Evolutionary conservation across 2,888 invertebrate species (phyloP), one percentile per base, ranked within the genome.

Genomic region (Priocnemis perturbator): DNA sequence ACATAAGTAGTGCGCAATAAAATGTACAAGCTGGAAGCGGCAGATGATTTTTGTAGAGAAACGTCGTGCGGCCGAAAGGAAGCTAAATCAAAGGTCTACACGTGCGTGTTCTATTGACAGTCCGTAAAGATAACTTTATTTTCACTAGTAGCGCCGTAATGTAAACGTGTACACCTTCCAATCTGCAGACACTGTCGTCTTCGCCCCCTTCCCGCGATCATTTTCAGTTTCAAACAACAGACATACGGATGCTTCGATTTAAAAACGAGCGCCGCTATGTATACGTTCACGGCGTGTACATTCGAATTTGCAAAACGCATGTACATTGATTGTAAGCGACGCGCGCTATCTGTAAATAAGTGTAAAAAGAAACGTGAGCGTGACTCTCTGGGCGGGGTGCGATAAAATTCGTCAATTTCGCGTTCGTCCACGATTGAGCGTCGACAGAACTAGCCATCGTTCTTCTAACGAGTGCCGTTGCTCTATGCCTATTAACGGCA

Each of bases 321-420:
- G 26, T 26, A 26, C 26, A 26, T 26, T 26, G 7, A 26, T 20
- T 48, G 19, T 21, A 45, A 56, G 23, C 11, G 21, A 17, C 48
- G 23, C 14, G 37, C 37, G 26, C n/a, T n/a, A 50, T 77, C 21
- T 77, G 61, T 73, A 76, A 67, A 77, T 67, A 69, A 60, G 15
- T 73, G 63, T 64, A 73, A 63, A 19, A 0, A 58, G 2, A 45
- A 58, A 20, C 7, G n/a, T 45, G 4, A 37, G 37, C 37, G 37
- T 37, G n/a, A n/a, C 37, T 37, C 37, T 37, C 37, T 37, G 26
- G 26, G 26, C 26, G 26, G 5, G 26, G 5, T 26, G 5, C 5
- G 5, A 26, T 26, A 5, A 3, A 26, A 26, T 37, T 37, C 37
- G 14, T 37, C 37, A 9, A 11, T 11, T 11, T 37, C 11, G 7